Evolutionary conservation across 2,797 vertebrate genomes (phyloP), one percentile per base, ranked within the genome.

Genomic region (Dallia pectoralis): DNA sequence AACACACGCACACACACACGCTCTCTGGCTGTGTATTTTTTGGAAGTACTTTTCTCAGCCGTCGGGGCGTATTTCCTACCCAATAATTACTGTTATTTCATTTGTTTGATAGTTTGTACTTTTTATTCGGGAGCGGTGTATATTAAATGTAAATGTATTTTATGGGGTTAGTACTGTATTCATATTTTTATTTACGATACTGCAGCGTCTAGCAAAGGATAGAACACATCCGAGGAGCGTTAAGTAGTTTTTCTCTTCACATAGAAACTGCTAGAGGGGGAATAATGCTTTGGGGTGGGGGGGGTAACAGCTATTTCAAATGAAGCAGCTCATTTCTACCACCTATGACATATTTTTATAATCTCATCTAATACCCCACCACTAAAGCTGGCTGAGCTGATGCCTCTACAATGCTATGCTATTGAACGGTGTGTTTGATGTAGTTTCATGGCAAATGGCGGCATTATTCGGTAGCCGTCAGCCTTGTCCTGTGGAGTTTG

Each of bases 371-470:
- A 61, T 76, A 29, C 72, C 79, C 67, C 80, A 47, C 65, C 76
- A 81, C 85, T 85, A 76, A 77, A 77, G 71, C 81, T 85, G 83
- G 87, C 80, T 84, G 87, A 90, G 86, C 83, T 81, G 86, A 87
- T 86, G 79, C 40, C 40, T 59, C 53, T 59, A 22, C 90, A 87
- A 81, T 85, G 83, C n/a, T 87, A 77, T 78, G 81, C 87, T 89
- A 84, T 80, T 77, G 83, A 91, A 77, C 84, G 85, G 81, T 87
- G 87, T 91, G 87, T 91, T 91, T 89, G 86, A 88, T 91, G 89
- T 91, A 83, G 86, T 90, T 80, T 90, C 85, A 82, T 86, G 88
- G 81, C 83, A 77, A 84, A 78, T 88, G 86, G 79, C 85, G 78
- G 72, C 65, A 59, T 83, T 84, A 70, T 87, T 87, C 82, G 80